Evolutionary conservation across 2,113 vertebrate genomes (phyloP), one percentile per base, ranked within the genome.

Genomic region (Strigops habroptila): DNA sequence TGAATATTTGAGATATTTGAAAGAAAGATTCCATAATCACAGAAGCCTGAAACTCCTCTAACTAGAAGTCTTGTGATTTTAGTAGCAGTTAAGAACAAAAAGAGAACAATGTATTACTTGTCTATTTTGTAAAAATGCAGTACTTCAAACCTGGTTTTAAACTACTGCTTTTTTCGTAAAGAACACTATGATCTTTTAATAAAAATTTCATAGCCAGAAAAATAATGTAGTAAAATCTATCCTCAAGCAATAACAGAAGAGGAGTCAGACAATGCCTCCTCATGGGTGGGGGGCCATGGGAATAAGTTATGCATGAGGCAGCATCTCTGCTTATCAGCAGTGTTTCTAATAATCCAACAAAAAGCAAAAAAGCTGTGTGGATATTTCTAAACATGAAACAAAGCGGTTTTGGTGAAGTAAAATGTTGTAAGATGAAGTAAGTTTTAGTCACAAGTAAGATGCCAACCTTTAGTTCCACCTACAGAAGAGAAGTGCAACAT

Each of bases 281-380:
- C 31, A 9, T 5, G 39, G 28, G 13, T 14, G 19, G 14, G 8
- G 21, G 5, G 6, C 30, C 1, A 0, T 24, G n/a, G 64, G 37
- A n/a, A 7, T 5, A 24, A 64, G 3, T 0, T 14, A 4, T 0
- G 3, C 3, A 0, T 12, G 21, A 59, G 68, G 44, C 31, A 82
- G 37, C 41, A 77, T 19, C 65, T 86, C 65, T 64, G 68, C 79
- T 69, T 35, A 25, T 17, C 25, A 0, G 8, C 27, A 28, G 10
- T 7, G 3, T 41, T 49, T n/a, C 4, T 14, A 44, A 64, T 6
- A 28, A 12, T 15, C 53, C 46, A 19, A n/a, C 6, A 48, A 43
- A 35, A 31, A 25, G 14, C 4, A 4, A 18, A n/a, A 73, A 18
- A n/a, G 21, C 14, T 7, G 12, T 3, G 25, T 6, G 53, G 52